A percentile compares a stretch with the other conserved stretches of the same genome.
phyloP scores from a whole-genome alignment of 2,113 vertebrate species.

The Toxotes jaculatrix region DNA sequence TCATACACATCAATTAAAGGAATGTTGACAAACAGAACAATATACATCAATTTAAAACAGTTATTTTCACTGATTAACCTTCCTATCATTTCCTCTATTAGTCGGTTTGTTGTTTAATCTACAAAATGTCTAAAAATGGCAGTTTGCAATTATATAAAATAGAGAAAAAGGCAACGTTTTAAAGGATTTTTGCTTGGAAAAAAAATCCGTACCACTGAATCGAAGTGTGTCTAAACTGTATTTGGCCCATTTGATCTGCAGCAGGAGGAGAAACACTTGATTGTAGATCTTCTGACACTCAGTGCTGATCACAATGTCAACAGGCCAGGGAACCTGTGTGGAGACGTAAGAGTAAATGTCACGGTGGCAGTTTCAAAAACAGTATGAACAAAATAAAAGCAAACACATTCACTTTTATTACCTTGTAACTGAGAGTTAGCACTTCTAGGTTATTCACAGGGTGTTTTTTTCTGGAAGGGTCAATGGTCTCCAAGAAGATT shows the following conservation, averaged over 20 bases:
- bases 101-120: background rate
- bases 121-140: background rate
- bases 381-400: background rate
- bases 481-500: constrained; percentile 91
- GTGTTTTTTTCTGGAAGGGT: constrained; percentile 93
- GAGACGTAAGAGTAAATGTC: background rate
- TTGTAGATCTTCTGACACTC: constrained; percentile 99
- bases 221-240: constrained; percentile 96
- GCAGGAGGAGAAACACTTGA: constrained; percentile 95
- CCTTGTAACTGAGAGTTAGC: constrained; percentile 96
- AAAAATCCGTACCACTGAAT: constrained; percentile 89
- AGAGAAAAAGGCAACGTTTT: background rate
- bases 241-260: constrained; percentile 99
- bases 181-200: background rate
- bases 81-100: background rate
- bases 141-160: background rate
- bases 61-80: background rate
- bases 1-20: background rate
- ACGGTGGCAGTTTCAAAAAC: background rate
- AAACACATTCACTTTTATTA: constrained; percentile 44
- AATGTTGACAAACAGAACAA: background rate
- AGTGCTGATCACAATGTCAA: constrained; percentile 98
- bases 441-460: constrained; percentile 96
- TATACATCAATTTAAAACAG: background rate
- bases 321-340: constrained; percentile 96